Evolutionary conservation across 2,888 invertebrate genomes (phyloP).

Genomic region (Gerosis bhagava): DNA sequence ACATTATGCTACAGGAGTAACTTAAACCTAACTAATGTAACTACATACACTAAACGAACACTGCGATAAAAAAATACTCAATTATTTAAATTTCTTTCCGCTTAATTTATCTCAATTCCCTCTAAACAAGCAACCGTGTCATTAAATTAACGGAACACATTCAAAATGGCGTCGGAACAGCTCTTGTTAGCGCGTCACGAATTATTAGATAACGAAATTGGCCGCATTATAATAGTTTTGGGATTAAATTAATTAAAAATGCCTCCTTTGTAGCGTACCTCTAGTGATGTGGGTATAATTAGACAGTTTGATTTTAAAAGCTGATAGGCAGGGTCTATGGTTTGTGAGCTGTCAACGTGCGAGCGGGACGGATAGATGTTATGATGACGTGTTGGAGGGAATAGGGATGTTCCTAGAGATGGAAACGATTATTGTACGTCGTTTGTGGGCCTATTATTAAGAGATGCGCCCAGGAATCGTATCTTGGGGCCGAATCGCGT

Average conservation of each 20-base stretch:
- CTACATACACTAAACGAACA: constrained; percentile 32
- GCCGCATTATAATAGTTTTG: constrained; percentile 77
- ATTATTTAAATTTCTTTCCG: constrained; percentile 38
- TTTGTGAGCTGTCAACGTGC: constrained; percentile 66
- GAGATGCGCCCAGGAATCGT: constrained; percentile 68
- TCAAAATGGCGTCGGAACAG: constrained; percentile 63
- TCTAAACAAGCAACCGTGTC: constrained; percentile 49
- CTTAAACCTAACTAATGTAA: constrained; percentile 18
- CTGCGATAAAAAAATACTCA: constrained; percentile 38
- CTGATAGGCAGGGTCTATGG: constrained; percentile 63
- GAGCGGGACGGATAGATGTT: constrained; percentile 45
- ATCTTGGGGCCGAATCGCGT: constrained; percentile 67
- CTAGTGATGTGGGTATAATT: constrained; percentile 80
- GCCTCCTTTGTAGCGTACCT: constrained; percentile 69
- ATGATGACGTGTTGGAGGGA: constrained; percentile 42
- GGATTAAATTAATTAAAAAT: constrained; percentile 80
- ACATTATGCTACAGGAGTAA: no score
- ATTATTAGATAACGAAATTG: constrained; percentile 80
- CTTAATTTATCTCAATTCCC: constrained; percentile 58
- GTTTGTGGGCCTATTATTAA: constrained; percentile 72
- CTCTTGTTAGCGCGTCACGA: constrained; percentile 70
- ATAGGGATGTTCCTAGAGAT: constrained; percentile 53
- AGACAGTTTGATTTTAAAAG: constrained; percentile 74
- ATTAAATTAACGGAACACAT: constrained; percentile 56
- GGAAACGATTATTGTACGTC: constrained; percentile 54